Evolutionary conservation across 2,797 vertebrate genomes (phyloP).

Genomic region (Eptatretus atami): DNA sequence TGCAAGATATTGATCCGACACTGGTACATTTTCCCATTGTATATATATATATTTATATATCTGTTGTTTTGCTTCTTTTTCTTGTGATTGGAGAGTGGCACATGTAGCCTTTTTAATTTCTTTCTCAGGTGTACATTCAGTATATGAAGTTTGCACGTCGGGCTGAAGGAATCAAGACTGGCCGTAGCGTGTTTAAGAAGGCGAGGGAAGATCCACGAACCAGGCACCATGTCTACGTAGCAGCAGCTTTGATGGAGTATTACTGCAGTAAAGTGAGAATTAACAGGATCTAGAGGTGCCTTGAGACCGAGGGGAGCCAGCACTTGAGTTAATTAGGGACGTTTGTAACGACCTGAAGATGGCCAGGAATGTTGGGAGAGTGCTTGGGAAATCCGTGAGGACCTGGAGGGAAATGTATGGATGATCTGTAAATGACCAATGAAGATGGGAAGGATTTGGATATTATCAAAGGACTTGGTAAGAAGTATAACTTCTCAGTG

Average conservation of each 20-base stretch:
- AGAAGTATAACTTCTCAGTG: no score
- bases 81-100: neutral
- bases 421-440: no score
- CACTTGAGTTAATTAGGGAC: no score
- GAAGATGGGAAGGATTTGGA: no score
- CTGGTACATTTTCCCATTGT: slow-evolving; percentile 21
- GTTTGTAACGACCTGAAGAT: no score
- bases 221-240: slow-evolving; percentile 85
- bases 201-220: slow-evolving; percentile 65
- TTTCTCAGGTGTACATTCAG: slow-evolving; percentile 61
- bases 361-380: no score
- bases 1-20: slow-evolving; percentile 48
- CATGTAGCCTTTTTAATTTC: neutral
- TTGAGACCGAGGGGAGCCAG: no score
- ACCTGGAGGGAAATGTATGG: no score
- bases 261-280: slow-evolving; percentile 74
- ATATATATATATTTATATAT: neutral
- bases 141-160: slow-evolving; percentile 97
- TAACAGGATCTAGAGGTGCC: neutral
- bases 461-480: no score
- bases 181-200: slow-evolving; percentile 89
- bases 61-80: slow-evolving; percentile 12
- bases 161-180: slow-evolving; percentile 89
- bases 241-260: slow-evolving; percentile 92
- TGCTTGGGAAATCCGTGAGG: no score